Conservation (phyloP, 2,888 invertebrate genomes). For the Pyrochroa serraticornis region DNA sequence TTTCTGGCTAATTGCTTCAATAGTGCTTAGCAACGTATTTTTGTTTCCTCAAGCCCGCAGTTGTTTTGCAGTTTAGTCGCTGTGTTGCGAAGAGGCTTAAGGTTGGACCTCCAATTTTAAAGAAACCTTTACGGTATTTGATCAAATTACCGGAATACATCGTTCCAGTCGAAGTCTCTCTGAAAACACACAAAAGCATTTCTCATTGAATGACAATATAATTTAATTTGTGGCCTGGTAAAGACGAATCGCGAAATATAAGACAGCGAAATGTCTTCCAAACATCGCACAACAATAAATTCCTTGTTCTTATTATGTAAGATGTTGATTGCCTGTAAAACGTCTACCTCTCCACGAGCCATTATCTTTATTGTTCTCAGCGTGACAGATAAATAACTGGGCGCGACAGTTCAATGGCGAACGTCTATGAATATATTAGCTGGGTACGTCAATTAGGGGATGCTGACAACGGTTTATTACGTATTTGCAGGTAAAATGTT, state of each 20-base stretch:
- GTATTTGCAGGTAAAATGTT: conserved; percentile 30
- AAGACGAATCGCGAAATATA: conserved; percentile 22
- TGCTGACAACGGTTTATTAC: conserved; percentile 32
- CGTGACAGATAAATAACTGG: conserved; percentile 50
- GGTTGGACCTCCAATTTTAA: too few species aligned
- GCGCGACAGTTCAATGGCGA: conserved; percentile 44
- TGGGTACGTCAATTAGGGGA: conserved; percentile 38
- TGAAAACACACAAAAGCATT: conserved; percentile 25
- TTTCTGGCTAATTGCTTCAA: too few species aligned
- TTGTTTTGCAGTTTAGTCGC: too few species aligned
- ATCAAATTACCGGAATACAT: conserved; percentile 25
- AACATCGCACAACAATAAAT: conserved; percentile 37
- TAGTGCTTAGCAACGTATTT: too few species aligned
- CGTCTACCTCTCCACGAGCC: conserved; percentile 46
- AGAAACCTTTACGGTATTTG: neutral
- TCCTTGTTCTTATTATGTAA: conserved; percentile 40
- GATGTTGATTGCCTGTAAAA: conserved; percentile 48
- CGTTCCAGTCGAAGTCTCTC: conserved; percentile 17
- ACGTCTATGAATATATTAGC: conserved; percentile 45
- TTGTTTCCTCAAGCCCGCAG: too few species aligned
- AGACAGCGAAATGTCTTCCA: conserved; percentile 18
- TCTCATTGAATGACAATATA: conserved; percentile 27
- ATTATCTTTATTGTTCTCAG: conserved; percentile 51
- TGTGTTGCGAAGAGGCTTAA: too few species aligned
- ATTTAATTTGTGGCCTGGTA: conserved; percentile 26